Evolutionary conservation across 2,888 invertebrate species (phyloP).

Genomic region (Mycalesis mineus): DNA sequence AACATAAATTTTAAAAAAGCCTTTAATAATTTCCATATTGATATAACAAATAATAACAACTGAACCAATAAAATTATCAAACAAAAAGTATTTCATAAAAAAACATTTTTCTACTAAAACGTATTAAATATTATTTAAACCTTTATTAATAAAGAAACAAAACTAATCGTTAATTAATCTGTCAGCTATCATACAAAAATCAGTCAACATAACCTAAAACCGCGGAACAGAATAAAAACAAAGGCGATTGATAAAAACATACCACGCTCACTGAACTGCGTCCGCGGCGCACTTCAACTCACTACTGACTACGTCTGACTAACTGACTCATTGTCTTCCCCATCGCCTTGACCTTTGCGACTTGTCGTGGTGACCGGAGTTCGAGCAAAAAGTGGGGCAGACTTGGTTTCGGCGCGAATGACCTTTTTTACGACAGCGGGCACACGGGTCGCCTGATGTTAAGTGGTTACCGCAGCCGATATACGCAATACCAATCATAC

Average conservation of each 20-base stretch:
- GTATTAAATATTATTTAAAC: no score
- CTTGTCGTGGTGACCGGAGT: constrained; percentile 19
- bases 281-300: constrained; percentile 28
- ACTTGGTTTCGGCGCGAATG: background rate
- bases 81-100: no score
- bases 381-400: constrained; percentile 5
- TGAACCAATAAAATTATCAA: no score
- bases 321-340: constrained; percentile 28
- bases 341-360: constrained; percentile 33
- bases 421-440: background rate
- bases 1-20: no score
- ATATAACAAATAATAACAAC: no score
- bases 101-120: no score
- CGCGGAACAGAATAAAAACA: background rate
- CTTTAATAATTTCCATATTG: no score
- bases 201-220: background rate
- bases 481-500: no score
- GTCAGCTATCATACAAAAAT: background rate
- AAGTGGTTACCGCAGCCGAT: background rate
- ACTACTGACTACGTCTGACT: constrained; percentile 25
- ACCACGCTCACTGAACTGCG: constrained; percentile 36
- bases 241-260: constrained; percentile 33
- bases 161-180: no score
- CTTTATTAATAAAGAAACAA: no score
- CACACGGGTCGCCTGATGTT: background rate